Percentiles rank a stretch among this genome's conserved stretches.
Evolutionary conservation across 2,113 vertebrate species (phyloP).

Genomic region (Corapipo altera): DNA sequence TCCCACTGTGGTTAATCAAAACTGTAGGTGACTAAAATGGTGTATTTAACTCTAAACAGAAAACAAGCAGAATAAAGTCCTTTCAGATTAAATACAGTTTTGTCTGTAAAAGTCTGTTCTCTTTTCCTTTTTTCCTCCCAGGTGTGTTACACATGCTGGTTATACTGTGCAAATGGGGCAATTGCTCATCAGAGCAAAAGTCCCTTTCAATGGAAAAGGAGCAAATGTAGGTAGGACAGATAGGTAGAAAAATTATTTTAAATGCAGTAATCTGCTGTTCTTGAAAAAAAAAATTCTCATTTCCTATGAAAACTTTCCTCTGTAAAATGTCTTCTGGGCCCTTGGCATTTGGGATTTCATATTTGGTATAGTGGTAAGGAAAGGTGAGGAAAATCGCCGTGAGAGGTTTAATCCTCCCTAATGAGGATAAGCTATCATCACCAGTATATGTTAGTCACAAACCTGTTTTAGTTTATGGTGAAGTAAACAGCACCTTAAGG

Average conservation of each 20-base stretch:
- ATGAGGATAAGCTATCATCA: neutral
- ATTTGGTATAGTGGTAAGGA: neutral
- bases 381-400: neutral
- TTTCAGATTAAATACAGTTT: neutral
- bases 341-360: neutral
- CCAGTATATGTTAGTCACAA: neutral
- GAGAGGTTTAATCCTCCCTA: neutral
- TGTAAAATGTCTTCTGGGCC: neutral
- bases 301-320: neutral
- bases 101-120: neutral
- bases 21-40: neutral
- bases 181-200: neutral
- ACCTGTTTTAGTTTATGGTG: neutral
- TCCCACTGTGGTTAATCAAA: neutral
- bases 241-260: neutral
- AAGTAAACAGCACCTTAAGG: neutral
- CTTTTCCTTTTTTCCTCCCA: neutral
- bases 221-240: neutral
- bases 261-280: neutral
- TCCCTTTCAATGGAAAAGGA: neutral
- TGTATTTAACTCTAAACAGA: neutral
- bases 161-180: neutral
- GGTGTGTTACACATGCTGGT: neutral
- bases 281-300: rapidly evolving
- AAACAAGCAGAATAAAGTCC: neutral